Evolutionary conservation across 2,113 vertebrate genomes (phyloP).

Genomic region (Baryphthengus martii): DNA sequence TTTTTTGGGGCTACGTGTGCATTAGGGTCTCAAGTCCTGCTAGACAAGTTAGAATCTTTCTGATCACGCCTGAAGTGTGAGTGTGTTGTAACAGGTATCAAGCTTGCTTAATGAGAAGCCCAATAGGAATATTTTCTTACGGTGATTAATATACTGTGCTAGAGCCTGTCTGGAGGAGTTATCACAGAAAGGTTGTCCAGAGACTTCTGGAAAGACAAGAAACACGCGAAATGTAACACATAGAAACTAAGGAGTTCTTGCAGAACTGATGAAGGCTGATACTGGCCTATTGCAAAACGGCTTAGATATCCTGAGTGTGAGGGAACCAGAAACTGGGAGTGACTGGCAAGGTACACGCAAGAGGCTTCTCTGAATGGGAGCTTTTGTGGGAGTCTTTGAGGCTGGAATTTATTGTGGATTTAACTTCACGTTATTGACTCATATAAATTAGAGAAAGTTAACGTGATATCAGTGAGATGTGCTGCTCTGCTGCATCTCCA

Average conservation of each 20-base stretch:
- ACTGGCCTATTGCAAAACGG: background rate
- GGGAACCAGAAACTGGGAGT: background rate
- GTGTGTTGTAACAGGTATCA: background rate
- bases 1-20: rapidly evolving
- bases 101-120: background rate
- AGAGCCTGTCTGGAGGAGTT: background rate
- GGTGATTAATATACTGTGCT: background rate
- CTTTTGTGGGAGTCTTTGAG: background rate
- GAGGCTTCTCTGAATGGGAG: background rate
- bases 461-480: background rate
- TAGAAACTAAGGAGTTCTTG: background rate
- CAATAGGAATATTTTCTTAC: background rate
- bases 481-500: background rate
- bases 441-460: background rate
- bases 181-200: background rate
- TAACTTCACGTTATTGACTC: background rate
- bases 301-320: background rate
- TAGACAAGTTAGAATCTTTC: background rate
- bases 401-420: background rate
- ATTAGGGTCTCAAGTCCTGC: background rate
- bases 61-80: background rate
- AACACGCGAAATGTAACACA: rapidly evolving
- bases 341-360: rapidly evolving
- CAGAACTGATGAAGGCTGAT: background rate
- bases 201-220: background rate